Evolutionary conservation across 2,113 vertebrate species (phyloP), one percentile per base, ranked within the genome.

Genomic region (Epinephelus cyanopodus): DNA sequence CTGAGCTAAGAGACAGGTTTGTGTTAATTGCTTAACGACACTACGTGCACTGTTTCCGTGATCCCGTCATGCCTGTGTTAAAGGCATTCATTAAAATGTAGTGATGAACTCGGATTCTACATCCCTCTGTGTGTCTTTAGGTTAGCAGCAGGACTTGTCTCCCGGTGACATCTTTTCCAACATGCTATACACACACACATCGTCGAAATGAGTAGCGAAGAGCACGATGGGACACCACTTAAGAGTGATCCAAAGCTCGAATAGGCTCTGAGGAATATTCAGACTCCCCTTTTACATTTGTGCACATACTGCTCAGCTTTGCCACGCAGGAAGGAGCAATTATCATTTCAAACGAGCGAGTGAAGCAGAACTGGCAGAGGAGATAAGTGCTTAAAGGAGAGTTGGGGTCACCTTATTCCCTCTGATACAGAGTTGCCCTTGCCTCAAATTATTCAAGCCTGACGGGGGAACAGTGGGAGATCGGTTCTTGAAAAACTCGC

Each of bases 381-480:
- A 93, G 90, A 94, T 92, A 92, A 94, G 90, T 92, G 88, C 89
- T 91, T 79, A 83, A 83, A 89, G 74, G 84, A 89, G 86, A 87
- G 82, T 53, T 48, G 48, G 86, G 92, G 93, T 94, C 93, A 90
- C 87, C 88, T 88, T 86, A 79, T 84, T 90, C 87, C 86, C 79
- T 92, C 87, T 91, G 89, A 93, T 93, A 90, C 74, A 69, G 79
- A 52, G 70, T 73, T 87, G 86, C 89, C 88, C 84, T 90, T 79
- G 79, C 89, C 77, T 85, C 79, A 86, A 89, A 90, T 92, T 85
- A 93, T 89, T 91, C 83, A 70, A 83, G 89, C 77, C 77, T 84
- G 88, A 86, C 33, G 47, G 86, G 86, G 65, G 72, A 92, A 90
- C 88, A 56, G 89, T 84, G 65, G 87, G 88, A 82, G 81, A 89